A percentile compares a stretch with the other conserved stretches of the same genome.
Evolutionary conservation across 2,797 vertebrate genomes (phyloP).

Genomic region (Galaxias olidus): DNA sequence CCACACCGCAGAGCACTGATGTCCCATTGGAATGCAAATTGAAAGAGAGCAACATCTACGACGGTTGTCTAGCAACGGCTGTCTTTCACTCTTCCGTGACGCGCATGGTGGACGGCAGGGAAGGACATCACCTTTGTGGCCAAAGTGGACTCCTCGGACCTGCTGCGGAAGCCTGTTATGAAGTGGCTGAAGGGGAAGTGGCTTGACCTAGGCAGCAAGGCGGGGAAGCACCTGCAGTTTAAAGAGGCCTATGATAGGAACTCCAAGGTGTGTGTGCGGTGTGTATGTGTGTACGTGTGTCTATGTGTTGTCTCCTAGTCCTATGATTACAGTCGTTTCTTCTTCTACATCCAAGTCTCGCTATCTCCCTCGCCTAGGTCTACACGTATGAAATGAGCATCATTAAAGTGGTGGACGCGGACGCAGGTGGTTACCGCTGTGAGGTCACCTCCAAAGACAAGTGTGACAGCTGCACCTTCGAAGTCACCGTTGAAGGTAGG

Average conservation of each 20-base stretch:
- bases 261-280: slow-evolving; percentile 76
- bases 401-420: slow-evolving; percentile 78
- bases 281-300: neutral
- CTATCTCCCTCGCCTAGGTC: slow-evolving; percentile 67
- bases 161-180: slow-evolving; percentile 73
- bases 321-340: neutral
- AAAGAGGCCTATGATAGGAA: slow-evolving; percentile 85
- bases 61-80: too few relatives aligned
- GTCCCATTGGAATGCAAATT: too few relatives aligned
- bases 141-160: slow-evolving; percentile 77
- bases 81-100: too few relatives aligned
- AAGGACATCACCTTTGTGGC: slow-evolving; percentile 74
- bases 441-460: slow-evolving; percentile 88
- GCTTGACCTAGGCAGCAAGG: slow-evolving; percentile 86
- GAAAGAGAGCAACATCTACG: too few relatives aligned
- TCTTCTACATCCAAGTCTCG: neutral
- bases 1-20: neutral
- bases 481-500: slow-evolving; percentile 83
- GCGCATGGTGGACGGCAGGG: slow-evolving; percentile 61
- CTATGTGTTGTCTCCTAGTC: neutral
- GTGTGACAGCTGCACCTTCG: slow-evolving; percentile 85
- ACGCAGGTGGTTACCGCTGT: slow-evolving; percentile 87
- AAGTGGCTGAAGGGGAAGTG: slow-evolving; percentile 97
- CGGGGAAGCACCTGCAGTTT: slow-evolving; percentile 84
- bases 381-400: slow-evolving; percentile 87